Percentiles rank a stretch among this genome's conserved stretches.
Conservation (phyloP, 2,797 vertebrate species). For the Podarcis lilfordi region DNA sequence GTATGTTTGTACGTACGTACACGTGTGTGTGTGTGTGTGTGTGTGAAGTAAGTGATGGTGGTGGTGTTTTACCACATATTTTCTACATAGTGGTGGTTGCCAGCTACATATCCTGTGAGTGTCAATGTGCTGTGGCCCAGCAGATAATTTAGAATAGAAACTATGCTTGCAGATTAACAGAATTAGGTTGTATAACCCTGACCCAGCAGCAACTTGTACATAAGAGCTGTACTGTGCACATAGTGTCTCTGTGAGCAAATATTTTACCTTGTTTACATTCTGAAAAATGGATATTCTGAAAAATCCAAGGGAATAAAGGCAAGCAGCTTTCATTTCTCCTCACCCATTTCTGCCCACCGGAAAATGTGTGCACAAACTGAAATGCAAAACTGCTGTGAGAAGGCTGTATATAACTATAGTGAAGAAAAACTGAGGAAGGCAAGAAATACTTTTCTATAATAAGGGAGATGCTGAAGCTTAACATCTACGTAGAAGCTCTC, state of each 20-base stretch:
- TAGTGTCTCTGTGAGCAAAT: neutral
- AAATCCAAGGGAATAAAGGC: conserved; percentile 4
- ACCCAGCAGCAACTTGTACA: neutral
- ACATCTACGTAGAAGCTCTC: neutral
- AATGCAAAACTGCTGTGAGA: neutral
- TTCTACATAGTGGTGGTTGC: neutral
- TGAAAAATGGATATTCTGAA: neutral
- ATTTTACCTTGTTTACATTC: neutral
- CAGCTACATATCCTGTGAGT: neutral
- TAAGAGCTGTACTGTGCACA: neutral
- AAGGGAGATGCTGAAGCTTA: neutral
- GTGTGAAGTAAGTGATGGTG: no score
- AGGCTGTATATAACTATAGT: neutral
- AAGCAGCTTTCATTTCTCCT: neutral
- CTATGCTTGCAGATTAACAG: neutral
- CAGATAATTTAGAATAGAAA: neutral
- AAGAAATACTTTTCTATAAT: neutral
- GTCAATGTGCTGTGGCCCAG: neutral
- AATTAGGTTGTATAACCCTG: conserved; percentile 1
- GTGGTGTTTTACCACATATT: neutral
- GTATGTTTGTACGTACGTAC: no score
- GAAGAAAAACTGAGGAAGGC: neutral
- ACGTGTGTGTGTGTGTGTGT: no score
- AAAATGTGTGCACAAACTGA: neutral
- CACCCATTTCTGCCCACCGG: neutral